Evolutionary conservation across 1,140 invertebrate genomes (phyloP).

Genomic region (Cydia amplana): DNA sequence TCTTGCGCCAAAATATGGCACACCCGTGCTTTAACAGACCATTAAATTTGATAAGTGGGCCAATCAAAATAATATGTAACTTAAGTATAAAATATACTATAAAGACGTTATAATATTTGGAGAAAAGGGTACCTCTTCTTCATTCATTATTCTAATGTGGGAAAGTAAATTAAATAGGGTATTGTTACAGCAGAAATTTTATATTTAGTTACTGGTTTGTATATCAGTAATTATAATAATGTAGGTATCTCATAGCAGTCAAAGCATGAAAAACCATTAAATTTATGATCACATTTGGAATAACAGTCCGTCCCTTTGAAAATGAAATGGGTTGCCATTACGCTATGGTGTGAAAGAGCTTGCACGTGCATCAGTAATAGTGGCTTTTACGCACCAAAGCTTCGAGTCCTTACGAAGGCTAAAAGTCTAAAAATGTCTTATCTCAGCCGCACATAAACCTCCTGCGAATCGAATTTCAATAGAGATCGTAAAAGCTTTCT

Average conservation of each 20-base stretch:
- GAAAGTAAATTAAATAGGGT: no score
- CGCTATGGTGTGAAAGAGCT: background rate
- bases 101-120: background rate
- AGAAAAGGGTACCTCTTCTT: background rate
- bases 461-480: conserved; percentile 31
- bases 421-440: conserved; percentile 16
- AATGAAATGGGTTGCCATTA: background rate
- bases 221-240: no score
- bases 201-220: no score
- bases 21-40: conserved; percentile 17
- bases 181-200: no score
- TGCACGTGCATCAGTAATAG: conserved; percentile 3
- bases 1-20: conserved; percentile 8
- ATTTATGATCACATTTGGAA: no score
- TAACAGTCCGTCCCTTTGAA: no score
- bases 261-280: no score
- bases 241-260: background rate
- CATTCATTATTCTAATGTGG: no score
- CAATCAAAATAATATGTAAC: conserved; percentile 15
- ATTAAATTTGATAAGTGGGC: conserved; percentile 11
- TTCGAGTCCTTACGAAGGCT: background rate
- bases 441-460: conserved; percentile 25
- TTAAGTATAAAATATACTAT: background rate
- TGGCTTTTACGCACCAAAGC: conserved; percentile 18
- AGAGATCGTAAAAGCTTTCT: conserved; percentile 19